Evolutionary conservation across 2,113 vertebrate species (phyloP), one percentile per base, ranked within the genome.

Genomic region (Hystrix cristata): DNA sequence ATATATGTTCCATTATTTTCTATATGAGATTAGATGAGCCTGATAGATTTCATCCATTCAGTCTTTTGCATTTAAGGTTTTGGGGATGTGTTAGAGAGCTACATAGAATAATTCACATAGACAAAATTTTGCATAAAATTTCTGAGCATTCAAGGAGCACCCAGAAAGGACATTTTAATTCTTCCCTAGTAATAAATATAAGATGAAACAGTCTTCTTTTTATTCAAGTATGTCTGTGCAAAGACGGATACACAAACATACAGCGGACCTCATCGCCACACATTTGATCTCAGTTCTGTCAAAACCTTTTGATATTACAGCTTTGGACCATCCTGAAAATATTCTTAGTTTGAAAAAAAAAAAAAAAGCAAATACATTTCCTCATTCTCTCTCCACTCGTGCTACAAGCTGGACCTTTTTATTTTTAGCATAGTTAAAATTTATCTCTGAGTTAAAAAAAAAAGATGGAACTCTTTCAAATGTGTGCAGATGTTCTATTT

Each of bases 401-500:
- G 19, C 55, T 97, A 18, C 12, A 84, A 16, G 1, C 0, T 43
- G 46, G 8, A 4, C 14, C 34, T 31, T 85, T 78, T 84, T 78
- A 94, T 53, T 95, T 48, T 60, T 5, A 92, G 11, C 27, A 79
- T 91, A 5, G 18, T 15, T 92, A 2, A 92, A 95, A 23, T 91
- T 93, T 94, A 80, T 80, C 62, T 83, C 8, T 16, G 74, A 25
- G 16, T n/a, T 64, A 74, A 9, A 67, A 72, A 65, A n/a, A 59
- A 76, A 19, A 34, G 6, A n/a, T 25, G 25, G 21, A 93, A 87
- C 7, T 51, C 89, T 72, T 62, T 23, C 11, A 95, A 92, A 91
- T 96, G 18, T 88, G 60, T 93, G 34, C 65, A 91, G 31, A 96
- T 95, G 1, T 57, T 71, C 43, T 80, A 27, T 79, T 64, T 91